phyloP scores from a whole-genome alignment of 2,888 invertebrate genomes.

The Drosophila macrospina region DNA sequence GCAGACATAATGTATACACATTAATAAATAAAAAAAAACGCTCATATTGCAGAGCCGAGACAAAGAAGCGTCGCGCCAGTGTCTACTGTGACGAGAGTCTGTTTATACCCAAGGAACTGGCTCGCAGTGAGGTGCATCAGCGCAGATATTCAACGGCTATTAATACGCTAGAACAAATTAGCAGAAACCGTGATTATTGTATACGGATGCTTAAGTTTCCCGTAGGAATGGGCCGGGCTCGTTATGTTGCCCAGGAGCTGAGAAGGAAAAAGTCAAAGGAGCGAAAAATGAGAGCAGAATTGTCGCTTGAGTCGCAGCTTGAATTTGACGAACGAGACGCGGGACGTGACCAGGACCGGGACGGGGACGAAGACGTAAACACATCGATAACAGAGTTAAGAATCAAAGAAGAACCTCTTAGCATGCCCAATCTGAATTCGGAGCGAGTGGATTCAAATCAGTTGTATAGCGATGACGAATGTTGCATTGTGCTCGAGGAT shows the following conservation, averaged over 20 bases:
- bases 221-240: constrained; percentile 66
- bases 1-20: neutral
- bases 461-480: constrained; percentile 50
- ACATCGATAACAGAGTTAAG: neutral
- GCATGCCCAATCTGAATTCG: constrained; percentile 26
- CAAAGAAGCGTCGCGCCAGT: constrained; percentile 71
- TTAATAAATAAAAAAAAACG: neutral
- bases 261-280: constrained; percentile 14
- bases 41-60: constrained; percentile 61
- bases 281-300: neutral
- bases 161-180: constrained; percentile 26
- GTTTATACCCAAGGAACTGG: constrained; percentile 71
- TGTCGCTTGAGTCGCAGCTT: too few species aligned
- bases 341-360: too few species aligned
- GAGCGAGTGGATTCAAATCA: neutral
- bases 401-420: constrained; percentile 35
- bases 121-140: constrained; percentile 53
- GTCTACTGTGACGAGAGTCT: constrained; percentile 57
- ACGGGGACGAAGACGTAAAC: neutral
- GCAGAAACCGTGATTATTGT: constrained; percentile 28
- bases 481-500: constrained; percentile 38
- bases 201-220: constrained; percentile 68
- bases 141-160: constrained; percentile 17
- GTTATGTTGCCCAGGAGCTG: constrained; percentile 57
- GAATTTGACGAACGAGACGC: too few species aligned